These are phyloP conservation scores for Mycetomoellerius zeteki DNA, from an alignment of 1,140 invertebrate genomes.

Conservation along the genomic window DNA sequence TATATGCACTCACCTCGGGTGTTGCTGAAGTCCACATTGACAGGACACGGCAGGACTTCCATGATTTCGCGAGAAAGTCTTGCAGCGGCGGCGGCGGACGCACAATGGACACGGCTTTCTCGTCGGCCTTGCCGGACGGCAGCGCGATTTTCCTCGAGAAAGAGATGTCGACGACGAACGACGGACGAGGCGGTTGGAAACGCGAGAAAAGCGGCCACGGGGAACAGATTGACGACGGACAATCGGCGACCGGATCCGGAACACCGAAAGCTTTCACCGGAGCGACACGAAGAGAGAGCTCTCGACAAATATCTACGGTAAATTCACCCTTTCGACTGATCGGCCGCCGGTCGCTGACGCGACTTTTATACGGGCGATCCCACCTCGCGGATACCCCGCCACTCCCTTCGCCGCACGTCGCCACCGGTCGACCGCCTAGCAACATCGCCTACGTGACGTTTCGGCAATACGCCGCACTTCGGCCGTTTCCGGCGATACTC, in stretches of 20 bases:
- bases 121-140: constrained; percentile 23
- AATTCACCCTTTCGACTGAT: constrained; percentile 75
- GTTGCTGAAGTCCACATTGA: constrained; percentile 84
- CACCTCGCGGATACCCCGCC: constrained; percentile 46
- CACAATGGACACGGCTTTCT: constrained; percentile 12
- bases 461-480: constrained; percentile 74
- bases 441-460: constrained; percentile 85
- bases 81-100: constrained; percentile 9
- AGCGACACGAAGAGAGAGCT: no score
- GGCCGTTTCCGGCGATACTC: constrained; percentile 66
- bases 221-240: not conserved
- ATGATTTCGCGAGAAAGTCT: constrained; percentile 69
- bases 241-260: not conserved
- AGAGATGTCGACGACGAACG: not conserved
- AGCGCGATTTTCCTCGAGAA: not conserved
- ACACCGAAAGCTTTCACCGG: constrained; percentile 56
- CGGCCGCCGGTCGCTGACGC: constrained; percentile 80
- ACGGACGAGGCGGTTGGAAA: no score
- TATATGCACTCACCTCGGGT: constrained; percentile 79
- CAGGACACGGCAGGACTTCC: constrained; percentile 85
- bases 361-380: constrained; percentile 79
- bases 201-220: not conserved
- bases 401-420: constrained; percentile 69
- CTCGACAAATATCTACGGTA: not conserved
- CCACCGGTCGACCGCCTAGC: constrained; percentile 80